A percentile compares a stretch with the other conserved stretches of the same genome.
phyloP scores from a whole-genome alignment of 2,888 invertebrate genomes.

The Polia nebulosa region DNA sequence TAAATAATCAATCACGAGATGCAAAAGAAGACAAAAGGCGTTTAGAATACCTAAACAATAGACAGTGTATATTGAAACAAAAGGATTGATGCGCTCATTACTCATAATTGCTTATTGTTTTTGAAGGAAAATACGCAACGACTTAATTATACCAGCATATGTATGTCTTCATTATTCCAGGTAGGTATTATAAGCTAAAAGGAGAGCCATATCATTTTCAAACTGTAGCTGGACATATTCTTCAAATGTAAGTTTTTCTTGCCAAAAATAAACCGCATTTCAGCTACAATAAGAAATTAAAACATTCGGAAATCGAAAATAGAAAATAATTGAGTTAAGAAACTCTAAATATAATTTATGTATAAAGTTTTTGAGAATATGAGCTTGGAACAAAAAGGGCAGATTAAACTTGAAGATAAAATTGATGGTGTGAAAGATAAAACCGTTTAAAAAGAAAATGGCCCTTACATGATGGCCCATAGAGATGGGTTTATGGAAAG shows the following conservation, averaged over 20 bases:
- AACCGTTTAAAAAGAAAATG: conserved; percentile 10
- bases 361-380: not conserved
- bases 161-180: conserved; percentile 30
- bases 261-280: not conserved
- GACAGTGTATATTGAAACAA: conserved; percentile 11
- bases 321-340: not conserved
- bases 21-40: conserved; percentile 11
- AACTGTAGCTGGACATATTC: no score
- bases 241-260: no score
- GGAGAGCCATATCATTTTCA: no score
- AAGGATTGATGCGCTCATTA: conserved; percentile 40
- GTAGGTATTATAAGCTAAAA: not conserved
- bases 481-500: not conserved
- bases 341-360: not conserved
- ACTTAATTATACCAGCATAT: conserved; percentile 13
- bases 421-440: conserved; percentile 6
- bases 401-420: not conserved
- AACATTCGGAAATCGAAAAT: no score
- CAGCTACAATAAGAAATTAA: not conserved
- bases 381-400: not conserved
- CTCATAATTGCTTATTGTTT: conserved; percentile 55
- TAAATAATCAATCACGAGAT: conserved; percentile 23
- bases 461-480: no score
- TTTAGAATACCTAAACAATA: conserved; percentile 49
- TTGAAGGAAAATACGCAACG: conserved; percentile 15